Evolutionary conservation across 1,140 invertebrate species (phyloP), one percentile per base, ranked within the genome.

Genomic region (Pomacea maculata): DNA sequence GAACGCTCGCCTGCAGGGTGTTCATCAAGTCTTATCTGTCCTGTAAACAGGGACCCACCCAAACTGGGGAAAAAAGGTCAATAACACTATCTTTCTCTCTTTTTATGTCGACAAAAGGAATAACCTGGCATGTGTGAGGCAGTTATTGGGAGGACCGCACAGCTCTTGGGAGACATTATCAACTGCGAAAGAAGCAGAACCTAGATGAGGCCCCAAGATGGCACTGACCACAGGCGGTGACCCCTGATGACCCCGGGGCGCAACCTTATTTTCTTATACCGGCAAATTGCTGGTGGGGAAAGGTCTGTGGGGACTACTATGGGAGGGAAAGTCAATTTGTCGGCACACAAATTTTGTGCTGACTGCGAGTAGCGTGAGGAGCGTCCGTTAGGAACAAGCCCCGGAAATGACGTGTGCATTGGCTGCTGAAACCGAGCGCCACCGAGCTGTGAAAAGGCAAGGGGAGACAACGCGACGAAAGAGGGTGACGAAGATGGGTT

Each of bases 211-310:
- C 21, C 67, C 67, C 29, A 70, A 11, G n/a, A n/a, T 12, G 67
- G 29, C 67, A 70, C 67, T 70, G 67, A 70, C 67, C 67, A 70
- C 67, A 25, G 12, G 14, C 67, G 67, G 12, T 70, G 67, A 70
- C 5, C 67, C 67, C n/a, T 6, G 3, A 34, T 70, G 67, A 70
- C 67, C 67, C 67, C 29, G 12, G 29, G 29, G 67, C n/a, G 21
- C 67, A n/a, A n/a, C 67, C 67, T 70, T 70, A 70, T n/a, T 70
- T 70, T 70, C 67, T 34, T 70, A 34, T 25, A n/a, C 67, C 10
- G 67, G 21, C 67, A 70, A 34, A 34, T 34, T 34, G n/a, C 29
- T n/a, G 29, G 67, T n/a, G 67, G 21, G 25, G 67, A 25, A n/a
- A 12, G 21, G 67, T 70, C 67, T 70, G 12, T 21, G 21, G 67